phyloP scores from a whole-genome alignment of 2,888 invertebrate species.

The Cephus nigrinus region DNA sequence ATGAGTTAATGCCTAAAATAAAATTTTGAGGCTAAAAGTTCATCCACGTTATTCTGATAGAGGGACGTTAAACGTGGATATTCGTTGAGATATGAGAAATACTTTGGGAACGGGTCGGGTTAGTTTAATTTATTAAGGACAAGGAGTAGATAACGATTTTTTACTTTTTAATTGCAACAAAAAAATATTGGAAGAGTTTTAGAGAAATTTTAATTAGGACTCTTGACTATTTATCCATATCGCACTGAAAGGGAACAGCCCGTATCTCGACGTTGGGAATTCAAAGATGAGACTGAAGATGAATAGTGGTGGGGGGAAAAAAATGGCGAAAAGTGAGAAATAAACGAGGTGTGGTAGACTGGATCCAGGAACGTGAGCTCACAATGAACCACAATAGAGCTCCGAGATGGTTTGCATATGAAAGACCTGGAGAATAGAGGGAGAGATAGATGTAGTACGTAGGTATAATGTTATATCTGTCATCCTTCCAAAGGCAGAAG shows the following conservation, averaged over 20 bases:
- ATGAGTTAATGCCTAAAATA: neutral
- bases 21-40: neutral
- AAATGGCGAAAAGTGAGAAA: conserved; percentile 41
- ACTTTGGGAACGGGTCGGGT: neutral
- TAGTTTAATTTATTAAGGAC: neutral
- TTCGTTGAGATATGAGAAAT: neutral
- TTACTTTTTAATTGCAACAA: no score
- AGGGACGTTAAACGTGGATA: neutral
- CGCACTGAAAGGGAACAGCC: conserved; percentile 42
- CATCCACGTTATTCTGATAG: no score
- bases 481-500: neutral
- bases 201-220: conserved; percentile 55
- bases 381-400: conserved; percentile 60
- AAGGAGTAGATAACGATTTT: neutral
- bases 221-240: conserved; percentile 54
- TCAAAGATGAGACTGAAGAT: neutral
- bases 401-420: conserved; percentile 61
- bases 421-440: conserved; percentile 50
- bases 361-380: conserved; percentile 54
- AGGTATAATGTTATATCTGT: conserved; percentile 18
- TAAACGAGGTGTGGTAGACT: conserved; percentile 59
- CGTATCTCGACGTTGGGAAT: conserved; percentile 25
- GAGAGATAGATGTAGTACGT: conserved; percentile 20
- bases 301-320: conserved; percentile 14
- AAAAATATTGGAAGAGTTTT: neutral